These are phyloP conservation scores for Xanthostigma xanthostigma DNA, from an alignment of 2,888 invertebrate genomes.

Conservation along the genomic window DNA sequence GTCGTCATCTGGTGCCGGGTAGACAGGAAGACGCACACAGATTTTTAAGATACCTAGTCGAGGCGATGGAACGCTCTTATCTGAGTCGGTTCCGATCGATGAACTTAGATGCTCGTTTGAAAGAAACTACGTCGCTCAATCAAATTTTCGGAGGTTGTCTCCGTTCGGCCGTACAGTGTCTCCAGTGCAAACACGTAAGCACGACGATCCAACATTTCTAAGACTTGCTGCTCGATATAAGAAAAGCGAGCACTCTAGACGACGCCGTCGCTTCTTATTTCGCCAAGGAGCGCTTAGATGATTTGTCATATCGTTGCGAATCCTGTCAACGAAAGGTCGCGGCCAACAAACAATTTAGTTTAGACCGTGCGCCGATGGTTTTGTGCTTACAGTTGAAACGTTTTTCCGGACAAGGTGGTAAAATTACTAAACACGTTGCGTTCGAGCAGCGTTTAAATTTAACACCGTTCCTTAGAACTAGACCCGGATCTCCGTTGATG, in stretches of 20 bases:
- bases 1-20: constrained; percentile 78
- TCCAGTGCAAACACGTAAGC: constrained; percentile 77
- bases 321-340: constrained; percentile 84
- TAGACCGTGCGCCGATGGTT: constrained; percentile 84
- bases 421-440: constrained; percentile 74
- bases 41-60: constrained; percentile 83
- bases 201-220: constrained; percentile 93
- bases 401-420: constrained; percentile 72
- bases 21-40: constrained; percentile 97
- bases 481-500: constrained; percentile 30
- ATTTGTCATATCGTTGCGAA: constrained; percentile 90
- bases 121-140: constrained; percentile 90
- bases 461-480: constrained; percentile 26
- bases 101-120: constrained; percentile 75
- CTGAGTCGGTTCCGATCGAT: constrained; percentile 55
- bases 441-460: constrained; percentile 65
- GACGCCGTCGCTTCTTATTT: constrained; percentile 85
- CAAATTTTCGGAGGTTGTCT: constrained; percentile 95
- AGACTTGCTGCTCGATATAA: constrained; percentile 83
- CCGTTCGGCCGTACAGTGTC: constrained; percentile 79
- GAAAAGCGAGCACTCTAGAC: constrained; percentile 71
- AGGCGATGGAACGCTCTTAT: constrained; percentile 88
- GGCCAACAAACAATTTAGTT: constrained; percentile 84
- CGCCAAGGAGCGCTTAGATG: constrained; percentile 74
- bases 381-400: constrained; percentile 89